Conservation (phyloP, 2,888 invertebrate species). For the Tetragnatha montana region DNA sequence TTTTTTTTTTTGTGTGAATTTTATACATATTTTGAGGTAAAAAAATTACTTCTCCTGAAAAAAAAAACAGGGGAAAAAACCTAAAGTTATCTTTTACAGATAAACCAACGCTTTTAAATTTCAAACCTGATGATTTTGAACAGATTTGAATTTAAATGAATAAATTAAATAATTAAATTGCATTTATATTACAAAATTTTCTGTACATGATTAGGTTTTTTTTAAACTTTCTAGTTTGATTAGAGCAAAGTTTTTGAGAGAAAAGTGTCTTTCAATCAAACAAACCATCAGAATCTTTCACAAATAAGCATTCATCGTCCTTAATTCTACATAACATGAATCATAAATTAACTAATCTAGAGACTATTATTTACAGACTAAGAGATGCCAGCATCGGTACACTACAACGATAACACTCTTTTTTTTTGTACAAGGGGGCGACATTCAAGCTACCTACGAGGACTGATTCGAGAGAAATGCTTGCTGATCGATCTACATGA, state of each 20-base stretch:
- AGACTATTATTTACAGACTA: slow-evolving; percentile 31
- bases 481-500: slow-evolving; percentile 19
- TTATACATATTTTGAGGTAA: no score
- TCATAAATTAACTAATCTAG: slow-evolving; percentile 23
- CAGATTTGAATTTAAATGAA: slow-evolving; percentile 7
- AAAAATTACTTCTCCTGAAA: no score
- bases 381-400: slow-evolving; percentile 54
- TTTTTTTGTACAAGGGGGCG: slow-evolving; percentile 14
- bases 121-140: no score
- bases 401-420: slow-evolving; percentile 3
- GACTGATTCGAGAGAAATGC: background rate
- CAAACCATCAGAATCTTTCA: background rate
- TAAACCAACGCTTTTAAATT: no score
- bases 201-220: background rate
- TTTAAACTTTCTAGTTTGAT: background rate
- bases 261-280: slow-evolving; percentile 3
- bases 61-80: no score
- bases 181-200: background rate
- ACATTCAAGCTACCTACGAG: background rate
- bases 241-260: slow-evolving; percentile 4
- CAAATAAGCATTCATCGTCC: background rate
- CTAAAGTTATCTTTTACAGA: no score
- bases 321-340: background rate
- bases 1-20: no score
- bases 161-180: background rate